Percentiles rank a stretch among this genome's conserved stretches.
These are phyloP conservation scores for Leptinotarsa haldemani DNA, from an alignment of 2,888 invertebrate species.

Conservation along the genomic window DNA sequence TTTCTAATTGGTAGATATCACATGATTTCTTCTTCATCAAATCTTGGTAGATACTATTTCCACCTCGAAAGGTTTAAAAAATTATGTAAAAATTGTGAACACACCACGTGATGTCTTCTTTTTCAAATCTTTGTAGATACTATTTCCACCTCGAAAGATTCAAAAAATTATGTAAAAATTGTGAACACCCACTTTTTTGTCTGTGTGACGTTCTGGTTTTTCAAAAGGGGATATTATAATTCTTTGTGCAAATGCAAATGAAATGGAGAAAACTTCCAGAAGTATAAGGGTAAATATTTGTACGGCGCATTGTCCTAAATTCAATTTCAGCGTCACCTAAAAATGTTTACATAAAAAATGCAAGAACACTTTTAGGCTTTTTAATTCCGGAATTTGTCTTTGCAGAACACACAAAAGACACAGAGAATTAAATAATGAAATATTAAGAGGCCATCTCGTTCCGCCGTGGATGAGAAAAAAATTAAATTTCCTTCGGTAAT, in stretches of 20 bases:
- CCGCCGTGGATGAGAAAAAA: conserved; percentile 28
- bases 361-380: conserved; percentile 28
- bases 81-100: too few relatives aligned
- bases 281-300: conserved; percentile 34
- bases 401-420: conserved; percentile 32
- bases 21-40: too few relatives aligned
- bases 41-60: too few relatives aligned
- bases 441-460: conserved; percentile 34
- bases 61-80: too few relatives aligned
- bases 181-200: neutral
- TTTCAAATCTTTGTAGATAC: too few relatives aligned
- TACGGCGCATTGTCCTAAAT: conserved; percentile 33
- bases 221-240: neutral
- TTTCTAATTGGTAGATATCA: too few relatives aligned
- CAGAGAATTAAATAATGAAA: conserved; percentile 40
- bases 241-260: conserved; percentile 26
- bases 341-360: conserved; percentile 30
- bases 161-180: too few relatives aligned
- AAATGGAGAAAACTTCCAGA: neutral
- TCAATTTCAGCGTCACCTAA: conserved; percentile 23
- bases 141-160: too few relatives aligned
- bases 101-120: too few relatives aligned
- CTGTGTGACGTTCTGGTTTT: neutral
- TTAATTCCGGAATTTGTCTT: conserved; percentile 30
- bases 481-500: conserved; percentile 36